Evolutionary conservation across 2,888 invertebrate species (phyloP).

Genomic region (Erebia ligea): DNA sequence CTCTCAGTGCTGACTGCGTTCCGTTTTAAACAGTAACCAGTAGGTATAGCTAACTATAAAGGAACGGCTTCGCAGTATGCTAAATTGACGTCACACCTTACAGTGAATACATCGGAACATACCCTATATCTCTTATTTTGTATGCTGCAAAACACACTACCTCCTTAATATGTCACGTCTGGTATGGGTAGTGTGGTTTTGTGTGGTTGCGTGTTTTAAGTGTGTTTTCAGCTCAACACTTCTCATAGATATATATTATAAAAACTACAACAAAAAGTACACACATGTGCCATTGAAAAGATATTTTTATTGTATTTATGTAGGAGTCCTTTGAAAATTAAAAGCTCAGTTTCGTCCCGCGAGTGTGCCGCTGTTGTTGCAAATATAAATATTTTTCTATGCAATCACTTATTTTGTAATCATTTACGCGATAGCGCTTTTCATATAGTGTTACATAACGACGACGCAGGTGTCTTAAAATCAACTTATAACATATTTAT

Average conservation of each 20-base stretch:
- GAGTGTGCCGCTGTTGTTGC: constrained; percentile 54
- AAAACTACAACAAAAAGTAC: constrained; percentile 57
- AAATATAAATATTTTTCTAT: constrained; percentile 72
- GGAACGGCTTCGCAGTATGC: too few relatives aligned
- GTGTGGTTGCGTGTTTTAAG: background rate
- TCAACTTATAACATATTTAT: constrained; percentile 79
- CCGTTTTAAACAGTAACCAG: too few relatives aligned
- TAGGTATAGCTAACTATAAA: too few relatives aligned
- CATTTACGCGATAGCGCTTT: constrained; percentile 75
- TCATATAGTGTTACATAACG: constrained; percentile 57
- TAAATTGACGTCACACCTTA: too few relatives aligned
- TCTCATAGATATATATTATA: background rate
- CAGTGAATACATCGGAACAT: too few relatives aligned
- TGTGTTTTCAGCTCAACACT: background rate
- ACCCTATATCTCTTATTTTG: too few relatives aligned
- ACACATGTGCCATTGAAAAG: constrained; percentile 70
- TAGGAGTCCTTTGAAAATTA: constrained; percentile 30
- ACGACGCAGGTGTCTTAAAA: constrained; percentile 70
- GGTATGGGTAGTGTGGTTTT: background rate
- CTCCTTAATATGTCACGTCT: background rate
- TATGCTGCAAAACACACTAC: too few relatives aligned
- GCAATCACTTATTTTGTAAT: constrained; percentile 57
- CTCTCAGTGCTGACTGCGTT: too few relatives aligned
- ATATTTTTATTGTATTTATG: constrained; percentile 47
- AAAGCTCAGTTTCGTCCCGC: constrained; percentile 40